Conservation (phyloP, 2,113 vertebrate genomes). For the Puffinus mauretanicus region DNA sequence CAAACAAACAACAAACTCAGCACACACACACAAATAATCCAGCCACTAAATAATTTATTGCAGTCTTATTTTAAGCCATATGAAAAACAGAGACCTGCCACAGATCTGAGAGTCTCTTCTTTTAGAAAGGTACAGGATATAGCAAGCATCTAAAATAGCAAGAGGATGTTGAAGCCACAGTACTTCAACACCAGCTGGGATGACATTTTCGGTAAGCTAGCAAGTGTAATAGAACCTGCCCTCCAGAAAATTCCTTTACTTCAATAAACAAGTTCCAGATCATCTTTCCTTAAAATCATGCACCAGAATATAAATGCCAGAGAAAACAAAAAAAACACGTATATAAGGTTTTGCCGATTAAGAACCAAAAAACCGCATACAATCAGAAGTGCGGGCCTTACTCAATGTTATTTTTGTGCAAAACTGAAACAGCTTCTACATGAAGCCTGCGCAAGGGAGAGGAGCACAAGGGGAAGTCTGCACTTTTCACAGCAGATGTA, state of each 20-base stretch:
- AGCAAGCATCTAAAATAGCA: background rate
- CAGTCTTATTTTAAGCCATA: background rate
- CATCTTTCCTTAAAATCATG: background rate
- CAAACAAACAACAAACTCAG: background rate
- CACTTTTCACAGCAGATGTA: background rate
- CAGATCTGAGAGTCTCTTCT: background rate
- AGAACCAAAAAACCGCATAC: background rate
- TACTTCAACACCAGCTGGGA: background rate
- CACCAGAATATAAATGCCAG: background rate
- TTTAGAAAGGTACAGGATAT: background rate
- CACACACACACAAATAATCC: background rate
- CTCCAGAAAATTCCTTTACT: background rate
- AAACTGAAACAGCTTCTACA: background rate
- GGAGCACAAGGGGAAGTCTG: background rate
- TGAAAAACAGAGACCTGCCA: background rate
- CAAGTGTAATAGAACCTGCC: background rate
- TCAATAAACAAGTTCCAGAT: background rate
- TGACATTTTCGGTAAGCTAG: background rate
- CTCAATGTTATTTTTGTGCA: background rate
- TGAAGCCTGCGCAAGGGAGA: background rate
- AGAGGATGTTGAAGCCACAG: background rate
- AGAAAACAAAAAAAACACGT: background rate
- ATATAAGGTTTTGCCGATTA: background rate
- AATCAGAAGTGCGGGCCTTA: background rate
- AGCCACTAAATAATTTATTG: background rate